Conservation (phyloP, 2,888 invertebrate genomes). For the Mythimna impura region DNA sequence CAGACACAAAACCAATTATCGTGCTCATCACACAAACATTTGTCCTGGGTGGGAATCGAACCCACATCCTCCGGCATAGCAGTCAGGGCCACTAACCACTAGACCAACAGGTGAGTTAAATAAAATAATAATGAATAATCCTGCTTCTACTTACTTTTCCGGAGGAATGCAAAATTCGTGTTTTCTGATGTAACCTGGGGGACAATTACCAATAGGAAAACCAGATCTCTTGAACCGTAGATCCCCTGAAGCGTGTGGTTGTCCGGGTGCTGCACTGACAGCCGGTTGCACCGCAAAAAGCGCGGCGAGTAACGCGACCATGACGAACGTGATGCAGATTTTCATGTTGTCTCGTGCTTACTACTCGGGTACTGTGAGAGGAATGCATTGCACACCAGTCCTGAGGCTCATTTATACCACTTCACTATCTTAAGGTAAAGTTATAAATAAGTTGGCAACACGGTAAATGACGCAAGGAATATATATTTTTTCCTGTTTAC, state of each 20-base stretch:
- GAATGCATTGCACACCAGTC: background rate
- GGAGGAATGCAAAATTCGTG: too few species aligned
- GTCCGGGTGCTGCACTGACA: background rate
- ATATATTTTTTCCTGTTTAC: background rate
- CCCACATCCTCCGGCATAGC: too few species aligned
- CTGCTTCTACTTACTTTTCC: too few species aligned
- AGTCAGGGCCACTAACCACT: too few species aligned
- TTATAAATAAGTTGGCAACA: background rate
- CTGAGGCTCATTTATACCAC: background rate
- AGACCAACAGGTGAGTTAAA: too few species aligned
- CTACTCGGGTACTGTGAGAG: background rate
- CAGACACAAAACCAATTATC: too few species aligned
- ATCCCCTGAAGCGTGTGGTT: background rate
- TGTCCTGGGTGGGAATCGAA: too few species aligned
- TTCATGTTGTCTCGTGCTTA: slow-evolving; percentile 2
- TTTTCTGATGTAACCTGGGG: too few species aligned
- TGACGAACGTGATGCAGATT: background rate
- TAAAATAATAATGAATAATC: too few species aligned
- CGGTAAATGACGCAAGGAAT: background rate
- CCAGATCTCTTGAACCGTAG: background rate
- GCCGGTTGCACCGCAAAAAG: slow-evolving; percentile 5
- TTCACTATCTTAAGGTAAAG: background rate
- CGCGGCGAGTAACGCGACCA: background rate
- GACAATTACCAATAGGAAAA: too few species aligned
- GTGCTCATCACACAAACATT: too few species aligned